phyloP scores from a whole-genome alignment of 2,888 invertebrate genomes.

The Trissoscelio sp. region DNA sequence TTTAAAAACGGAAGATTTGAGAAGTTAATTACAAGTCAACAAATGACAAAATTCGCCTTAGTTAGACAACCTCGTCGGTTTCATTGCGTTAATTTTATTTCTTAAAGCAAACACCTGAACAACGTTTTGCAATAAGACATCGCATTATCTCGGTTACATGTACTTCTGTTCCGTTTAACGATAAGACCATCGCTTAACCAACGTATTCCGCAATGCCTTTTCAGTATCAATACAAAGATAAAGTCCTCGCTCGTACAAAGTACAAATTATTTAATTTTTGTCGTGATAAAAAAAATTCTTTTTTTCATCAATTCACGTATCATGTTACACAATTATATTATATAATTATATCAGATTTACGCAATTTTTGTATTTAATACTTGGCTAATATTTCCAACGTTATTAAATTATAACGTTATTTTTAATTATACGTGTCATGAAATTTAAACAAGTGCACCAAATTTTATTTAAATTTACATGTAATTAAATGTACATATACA shows the following conservation, averaged over 20 bases:
- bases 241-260: slow-evolving; percentile 31
- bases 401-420: too few relatives aligned
- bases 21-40: not conserved
- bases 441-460: too few relatives aligned
- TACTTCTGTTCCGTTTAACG: slow-evolving; percentile 64
- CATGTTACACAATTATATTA: not conserved
- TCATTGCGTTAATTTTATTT: slow-evolving; percentile 43
- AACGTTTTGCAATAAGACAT: slow-evolving; percentile 55
- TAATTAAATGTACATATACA: too few relatives aligned
- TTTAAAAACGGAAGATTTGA: too few relatives aligned
- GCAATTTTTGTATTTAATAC: not conserved
- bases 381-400: not conserved
- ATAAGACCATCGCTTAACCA: slow-evolving; percentile 50
- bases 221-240: slow-evolving; percentile 57
- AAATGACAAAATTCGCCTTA: not conserved
- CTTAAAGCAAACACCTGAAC: slow-evolving; percentile 57
- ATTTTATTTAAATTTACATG: too few relatives aligned
- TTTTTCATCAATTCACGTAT: too few relatives aligned
- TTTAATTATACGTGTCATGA: too few relatives aligned
- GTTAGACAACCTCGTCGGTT: not conserved
- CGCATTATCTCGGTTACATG: slow-evolving; percentile 59
- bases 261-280: slow-evolving; percentile 57
- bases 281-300: slow-evolving; percentile 16
- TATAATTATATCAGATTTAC: not conserved
- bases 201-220: slow-evolving; percentile 59